Evolutionary conservation across 2,113 vertebrate genomes (phyloP).

Genomic region (Protomyctophum bolini): DNA sequence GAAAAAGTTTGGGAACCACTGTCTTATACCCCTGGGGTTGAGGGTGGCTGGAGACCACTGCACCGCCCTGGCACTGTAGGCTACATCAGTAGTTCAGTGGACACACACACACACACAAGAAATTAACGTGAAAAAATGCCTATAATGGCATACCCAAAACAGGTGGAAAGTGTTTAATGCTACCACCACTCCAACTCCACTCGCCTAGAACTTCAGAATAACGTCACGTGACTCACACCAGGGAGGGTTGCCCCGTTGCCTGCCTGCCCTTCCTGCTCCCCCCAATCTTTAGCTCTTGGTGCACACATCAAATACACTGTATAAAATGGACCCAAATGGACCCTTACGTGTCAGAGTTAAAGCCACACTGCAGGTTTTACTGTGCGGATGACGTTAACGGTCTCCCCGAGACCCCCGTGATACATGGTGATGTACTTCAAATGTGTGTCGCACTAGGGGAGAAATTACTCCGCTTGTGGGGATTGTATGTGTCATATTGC

Average conservation of each 20-base stretch:
- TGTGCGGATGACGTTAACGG: slow-evolving; percentile 12
- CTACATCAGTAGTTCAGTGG: too few species aligned
- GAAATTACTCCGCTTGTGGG: slow-evolving; percentile 12
- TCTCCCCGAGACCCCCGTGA: slow-evolving; percentile 17
- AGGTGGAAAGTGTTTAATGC: slow-evolving; percentile 10
- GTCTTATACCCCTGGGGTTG: slow-evolving; percentile 37
- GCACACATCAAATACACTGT: background rate
- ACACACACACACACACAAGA: too few species aligned
- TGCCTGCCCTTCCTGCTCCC: background rate
- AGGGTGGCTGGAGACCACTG: slow-evolving; percentile 19
- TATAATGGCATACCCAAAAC: too few species aligned
- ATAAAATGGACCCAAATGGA: too few species aligned
- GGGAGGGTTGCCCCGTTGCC: slow-evolving; percentile 7
- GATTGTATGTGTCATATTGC: slow-evolving; percentile 10
- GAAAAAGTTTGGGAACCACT: too few species aligned
- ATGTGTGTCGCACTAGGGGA: slow-evolving; percentile 35
- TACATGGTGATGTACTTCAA: slow-evolving; percentile 45
- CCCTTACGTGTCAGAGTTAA: too few species aligned
- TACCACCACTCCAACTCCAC: slow-evolving; percentile 36
- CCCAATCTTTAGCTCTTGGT: slow-evolving; percentile 20
- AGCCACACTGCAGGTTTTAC: too few species aligned
- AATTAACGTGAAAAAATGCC: too few species aligned
- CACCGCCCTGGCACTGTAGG: too few species aligned
- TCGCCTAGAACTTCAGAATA: slow-evolving; percentile 17
- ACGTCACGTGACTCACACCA: slow-evolving; percentile 34